A percentile compares a stretch with the other conserved stretches of the same genome.
These are phyloP conservation scores for Ptiloglossa arizonensis DNA, from an alignment of 1,140 invertebrate genomes.

Conservation along the genomic window DNA sequence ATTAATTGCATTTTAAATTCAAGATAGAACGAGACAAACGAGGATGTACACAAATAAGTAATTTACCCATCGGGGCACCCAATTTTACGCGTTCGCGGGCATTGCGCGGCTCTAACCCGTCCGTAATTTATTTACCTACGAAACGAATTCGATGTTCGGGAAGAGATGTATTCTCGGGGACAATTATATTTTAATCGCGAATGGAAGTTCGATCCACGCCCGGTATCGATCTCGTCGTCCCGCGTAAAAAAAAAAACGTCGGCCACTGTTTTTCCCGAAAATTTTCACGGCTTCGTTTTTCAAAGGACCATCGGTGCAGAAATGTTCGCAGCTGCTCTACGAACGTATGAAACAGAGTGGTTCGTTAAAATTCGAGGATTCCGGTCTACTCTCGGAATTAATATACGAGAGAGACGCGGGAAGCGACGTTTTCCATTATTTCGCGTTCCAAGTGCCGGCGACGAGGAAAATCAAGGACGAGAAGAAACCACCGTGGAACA, in stretches of 20 bases:
- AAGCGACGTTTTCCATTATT: conserved; percentile 8
- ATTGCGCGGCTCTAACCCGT: too few species aligned
- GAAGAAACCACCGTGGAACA: not conserved
- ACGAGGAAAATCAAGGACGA: not conserved
- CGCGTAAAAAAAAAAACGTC: not conserved
- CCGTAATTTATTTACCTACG: too few species aligned
- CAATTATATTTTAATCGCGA: not conserved
- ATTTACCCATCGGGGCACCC: conserved; percentile 27
- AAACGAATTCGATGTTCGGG: too few species aligned
- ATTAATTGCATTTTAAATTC: conserved; percentile 45
- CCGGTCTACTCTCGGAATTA: conserved; percentile 4
- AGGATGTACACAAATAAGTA: conserved; percentile 31
- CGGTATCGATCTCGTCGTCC: not conserved
- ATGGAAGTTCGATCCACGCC: not conserved
- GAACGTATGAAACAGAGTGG: conserved; percentile 11
- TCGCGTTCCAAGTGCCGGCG: not conserved
- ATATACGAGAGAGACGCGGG: not conserved
- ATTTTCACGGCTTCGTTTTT: conserved; percentile 1
- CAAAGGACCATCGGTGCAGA: not conserved
- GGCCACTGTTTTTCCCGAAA: not conserved
- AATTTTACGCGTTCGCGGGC: not conserved
- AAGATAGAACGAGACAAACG: conserved; percentile 4
- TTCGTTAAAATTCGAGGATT: conserved; percentile 34
- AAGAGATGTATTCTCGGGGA: not conserved
- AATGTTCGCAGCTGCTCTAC: conserved; percentile 12